Conservation (phyloP, 2,113 vertebrate species). For the Syngnathoides biaculeatus region DNA sequence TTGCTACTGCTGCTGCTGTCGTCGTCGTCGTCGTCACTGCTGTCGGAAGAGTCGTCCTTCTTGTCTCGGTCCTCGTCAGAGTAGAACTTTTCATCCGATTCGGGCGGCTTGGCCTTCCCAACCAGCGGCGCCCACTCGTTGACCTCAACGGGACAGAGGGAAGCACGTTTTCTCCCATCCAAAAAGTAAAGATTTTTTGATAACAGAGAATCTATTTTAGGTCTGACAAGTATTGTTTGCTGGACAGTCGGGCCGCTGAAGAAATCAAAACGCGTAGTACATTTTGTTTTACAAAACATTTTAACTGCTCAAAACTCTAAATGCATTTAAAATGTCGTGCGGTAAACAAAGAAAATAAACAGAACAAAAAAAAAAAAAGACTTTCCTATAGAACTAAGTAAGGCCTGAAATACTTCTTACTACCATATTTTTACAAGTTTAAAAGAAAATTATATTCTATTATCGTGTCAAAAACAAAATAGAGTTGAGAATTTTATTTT, state of each 20-base stretch:
- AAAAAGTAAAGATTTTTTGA: not conserved
- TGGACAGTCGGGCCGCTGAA: not conserved
- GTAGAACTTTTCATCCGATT: slow-evolving; percentile 84
- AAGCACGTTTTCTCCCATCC: not conserved
- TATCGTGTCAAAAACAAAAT: no score
- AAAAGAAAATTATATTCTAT: no score
- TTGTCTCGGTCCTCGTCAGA: slow-evolving; percentile 83
- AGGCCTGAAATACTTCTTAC: no score
- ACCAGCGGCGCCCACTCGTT: slow-evolving; percentile 74
- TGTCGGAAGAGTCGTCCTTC: slow-evolving; percentile 69
- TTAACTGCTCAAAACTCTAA: no score
- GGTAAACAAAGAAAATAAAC: no score
- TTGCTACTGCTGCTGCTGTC: slow-evolving; percentile 64
- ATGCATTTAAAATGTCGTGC: no score
- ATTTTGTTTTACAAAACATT: no score
- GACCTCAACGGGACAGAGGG: slow-evolving; percentile 58
- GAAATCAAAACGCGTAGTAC: not conserved
- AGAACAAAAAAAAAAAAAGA: no score
- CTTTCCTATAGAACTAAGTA: no score
- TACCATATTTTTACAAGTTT: no score
- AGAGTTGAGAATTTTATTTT: no score
- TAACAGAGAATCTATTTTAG: not conserved
- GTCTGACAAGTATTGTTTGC: not conserved
- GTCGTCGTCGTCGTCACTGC: slow-evolving; percentile 59
- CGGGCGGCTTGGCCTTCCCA: slow-evolving; percentile 78